Conservation (phyloP, 35 echinoderm and acorn worm genomes). For the Ptychodera flava region DNA sequence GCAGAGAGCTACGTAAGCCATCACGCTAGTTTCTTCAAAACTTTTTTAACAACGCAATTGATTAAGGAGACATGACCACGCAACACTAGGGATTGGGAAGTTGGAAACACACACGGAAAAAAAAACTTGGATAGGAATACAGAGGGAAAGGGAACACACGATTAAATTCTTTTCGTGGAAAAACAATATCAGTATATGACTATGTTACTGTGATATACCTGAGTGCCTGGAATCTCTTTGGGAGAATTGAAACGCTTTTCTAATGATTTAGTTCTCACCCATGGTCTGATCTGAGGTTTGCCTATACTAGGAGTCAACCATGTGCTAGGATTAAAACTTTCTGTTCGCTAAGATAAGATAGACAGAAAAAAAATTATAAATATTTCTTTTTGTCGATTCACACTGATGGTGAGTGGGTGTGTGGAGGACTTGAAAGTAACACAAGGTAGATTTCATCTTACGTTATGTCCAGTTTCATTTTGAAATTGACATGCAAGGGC, state of each 20-base stretch:
- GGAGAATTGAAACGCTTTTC: slow-evolving; percentile 55
- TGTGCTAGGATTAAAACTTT: neutral
- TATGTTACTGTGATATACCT: neutral
- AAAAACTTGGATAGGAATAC: too few species aligned
- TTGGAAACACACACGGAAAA: too few species aligned
- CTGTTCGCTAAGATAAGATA: neutral
- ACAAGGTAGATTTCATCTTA: neutral
- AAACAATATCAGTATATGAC: too few species aligned
- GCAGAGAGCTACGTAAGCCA: too few species aligned
- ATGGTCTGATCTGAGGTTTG: slow-evolving; percentile 14
- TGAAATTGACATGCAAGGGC: neutral
- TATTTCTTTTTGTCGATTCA: neutral
- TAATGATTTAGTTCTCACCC: slow-evolving; percentile 70
- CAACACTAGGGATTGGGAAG: too few species aligned
- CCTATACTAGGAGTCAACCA: neutral
- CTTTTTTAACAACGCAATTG: too few species aligned
- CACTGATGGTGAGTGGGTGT: neutral
- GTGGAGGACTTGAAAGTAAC: neutral
- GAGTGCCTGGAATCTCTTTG: neutral
- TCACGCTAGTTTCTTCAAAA: too few species aligned
- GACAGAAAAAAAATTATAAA: neutral
- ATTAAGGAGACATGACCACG: too few species aligned
- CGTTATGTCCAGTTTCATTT: neutral
- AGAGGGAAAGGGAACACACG: too few species aligned
- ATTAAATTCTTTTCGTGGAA: too few species aligned